Evolutionary conservation across 2,888 invertebrate species (phyloP).

Genomic region (Cyclophora albipunctata): DNA sequence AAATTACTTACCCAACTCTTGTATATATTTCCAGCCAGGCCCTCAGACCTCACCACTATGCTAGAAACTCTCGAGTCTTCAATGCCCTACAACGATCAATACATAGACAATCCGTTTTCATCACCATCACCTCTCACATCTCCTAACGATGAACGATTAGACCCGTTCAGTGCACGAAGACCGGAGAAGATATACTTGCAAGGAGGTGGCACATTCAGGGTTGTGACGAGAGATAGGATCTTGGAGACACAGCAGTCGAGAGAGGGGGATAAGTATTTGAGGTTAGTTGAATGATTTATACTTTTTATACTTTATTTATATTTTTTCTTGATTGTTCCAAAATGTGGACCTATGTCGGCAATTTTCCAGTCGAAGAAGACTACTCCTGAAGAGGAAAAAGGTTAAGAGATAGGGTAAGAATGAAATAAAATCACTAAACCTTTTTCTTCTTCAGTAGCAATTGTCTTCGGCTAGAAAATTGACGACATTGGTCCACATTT

Average conservation of each 20-base stretch:
- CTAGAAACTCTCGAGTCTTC: slow-evolving; percentile 58
- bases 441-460: no score
- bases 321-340: not conserved
- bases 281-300: slow-evolving; percentile 29
- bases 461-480: no score
- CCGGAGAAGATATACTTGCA: slow-evolving; percentile 67
- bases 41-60: slow-evolving; percentile 63
- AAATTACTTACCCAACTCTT: not conserved
- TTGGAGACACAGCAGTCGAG: slow-evolving; percentile 57
- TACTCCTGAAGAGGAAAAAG: no score
- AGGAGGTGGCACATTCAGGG: slow-evolving; percentile 65
- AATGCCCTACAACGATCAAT: slow-evolving; percentile 59
- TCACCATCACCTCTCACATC: slow-evolving; percentile 70
- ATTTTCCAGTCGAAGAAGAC: no score
- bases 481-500: no score
- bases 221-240: slow-evolving; percentile 64
- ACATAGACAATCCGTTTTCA: slow-evolving; percentile 71
- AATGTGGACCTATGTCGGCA: no score
- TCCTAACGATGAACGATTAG: slow-evolving; percentile 60
- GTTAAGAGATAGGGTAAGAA: no score
- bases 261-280: slow-evolving; percentile 64
- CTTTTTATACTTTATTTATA: no score
- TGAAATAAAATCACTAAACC: no score
- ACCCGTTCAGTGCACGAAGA: slow-evolving; percentile 50
- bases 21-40: slow-evolving; percentile 47